phyloP scores from a whole-genome alignment of 1,140 invertebrate species.

The Eciton burchellii region DNA sequence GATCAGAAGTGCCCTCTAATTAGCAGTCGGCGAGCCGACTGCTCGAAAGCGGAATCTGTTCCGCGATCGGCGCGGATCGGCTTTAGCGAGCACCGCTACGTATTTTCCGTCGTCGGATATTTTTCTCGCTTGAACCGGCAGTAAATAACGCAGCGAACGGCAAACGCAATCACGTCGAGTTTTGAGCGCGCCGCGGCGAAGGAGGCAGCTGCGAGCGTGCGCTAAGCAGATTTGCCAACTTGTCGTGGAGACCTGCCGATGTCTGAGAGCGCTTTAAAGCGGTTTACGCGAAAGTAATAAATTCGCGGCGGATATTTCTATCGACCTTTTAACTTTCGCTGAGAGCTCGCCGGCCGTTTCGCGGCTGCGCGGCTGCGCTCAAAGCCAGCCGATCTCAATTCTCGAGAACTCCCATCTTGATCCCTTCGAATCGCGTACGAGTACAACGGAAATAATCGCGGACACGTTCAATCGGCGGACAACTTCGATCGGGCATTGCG shows the following conservation, averaged over 20 bases:
- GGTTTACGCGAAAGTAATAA: conserved; percentile 35
- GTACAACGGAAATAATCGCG: too few relatives aligned
- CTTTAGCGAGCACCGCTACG: too few relatives aligned
- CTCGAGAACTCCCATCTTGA: too few relatives aligned
- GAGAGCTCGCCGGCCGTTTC: background rate
- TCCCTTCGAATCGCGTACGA: too few relatives aligned
- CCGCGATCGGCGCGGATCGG: background rate
- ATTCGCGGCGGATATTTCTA: background rate
- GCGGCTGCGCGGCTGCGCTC: background rate
- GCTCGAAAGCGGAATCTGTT: background rate
- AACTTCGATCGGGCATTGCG: too few relatives aligned
- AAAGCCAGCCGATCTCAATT: too few relatives aligned
- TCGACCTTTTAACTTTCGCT: conserved; percentile 9
- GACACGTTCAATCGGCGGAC: too few relatives aligned
- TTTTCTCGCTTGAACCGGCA: background rate
- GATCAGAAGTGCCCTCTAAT: conserved; percentile 45
- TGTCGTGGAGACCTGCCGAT: conserved; percentile 31
- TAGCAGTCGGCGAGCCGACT: background rate
- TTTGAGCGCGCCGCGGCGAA: conserved; percentile 1
- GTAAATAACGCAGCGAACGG: conserved; percentile 41
- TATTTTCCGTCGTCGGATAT: background rate
- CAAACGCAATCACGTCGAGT: conserved; percentile 44
- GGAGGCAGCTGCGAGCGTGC: conserved; percentile 3
- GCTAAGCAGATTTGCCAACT: conserved; percentile 43
- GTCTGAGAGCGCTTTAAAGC: conserved; percentile 29